Evolutionary conservation across 1,140 invertebrate genomes (phyloP).

Genomic region (Dinoponera quadriceps): DNA sequence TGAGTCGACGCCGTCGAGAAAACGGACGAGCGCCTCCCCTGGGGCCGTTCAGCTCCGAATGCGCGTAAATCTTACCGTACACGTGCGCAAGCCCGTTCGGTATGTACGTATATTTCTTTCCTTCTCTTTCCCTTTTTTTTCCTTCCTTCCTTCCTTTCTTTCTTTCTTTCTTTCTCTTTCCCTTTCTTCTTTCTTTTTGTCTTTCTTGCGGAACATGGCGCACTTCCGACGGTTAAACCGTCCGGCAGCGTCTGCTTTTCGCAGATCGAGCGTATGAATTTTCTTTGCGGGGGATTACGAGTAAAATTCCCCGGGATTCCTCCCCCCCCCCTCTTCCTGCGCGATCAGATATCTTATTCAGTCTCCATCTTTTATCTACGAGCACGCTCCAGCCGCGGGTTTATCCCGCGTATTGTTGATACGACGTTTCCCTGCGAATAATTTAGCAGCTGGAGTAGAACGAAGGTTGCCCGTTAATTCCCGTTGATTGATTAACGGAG

Average conservation of each 20-base stretch:
- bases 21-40: conserved; percentile 47
- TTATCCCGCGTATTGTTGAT: no score
- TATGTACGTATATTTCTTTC: conserved; percentile 15
- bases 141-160: no score
- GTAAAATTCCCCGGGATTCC: background rate
- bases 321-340: no score
- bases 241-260: conserved; percentile 18
- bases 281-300: background rate
- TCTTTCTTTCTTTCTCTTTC: no score
- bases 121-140: no score
- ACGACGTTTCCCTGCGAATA: no score
- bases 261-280: conserved; percentile 43
- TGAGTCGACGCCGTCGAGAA: conserved; percentile 66
- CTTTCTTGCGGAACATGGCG: conserved; percentile 18
- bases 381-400: no score
- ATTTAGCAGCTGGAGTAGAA: background rate
- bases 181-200: background rate
- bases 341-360: conserved; percentile 12
- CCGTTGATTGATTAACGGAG: background rate
- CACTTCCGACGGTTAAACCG: conserved; percentile 39
- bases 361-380: background rate
- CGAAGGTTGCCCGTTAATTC: background rate
- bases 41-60: conserved; percentile 48
- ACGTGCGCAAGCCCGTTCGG: background rate
- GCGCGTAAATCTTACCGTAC: conserved; percentile 44